phyloP scores from a whole-genome alignment of 2,888 invertebrate species.

The Hedya salicella region DNA sequence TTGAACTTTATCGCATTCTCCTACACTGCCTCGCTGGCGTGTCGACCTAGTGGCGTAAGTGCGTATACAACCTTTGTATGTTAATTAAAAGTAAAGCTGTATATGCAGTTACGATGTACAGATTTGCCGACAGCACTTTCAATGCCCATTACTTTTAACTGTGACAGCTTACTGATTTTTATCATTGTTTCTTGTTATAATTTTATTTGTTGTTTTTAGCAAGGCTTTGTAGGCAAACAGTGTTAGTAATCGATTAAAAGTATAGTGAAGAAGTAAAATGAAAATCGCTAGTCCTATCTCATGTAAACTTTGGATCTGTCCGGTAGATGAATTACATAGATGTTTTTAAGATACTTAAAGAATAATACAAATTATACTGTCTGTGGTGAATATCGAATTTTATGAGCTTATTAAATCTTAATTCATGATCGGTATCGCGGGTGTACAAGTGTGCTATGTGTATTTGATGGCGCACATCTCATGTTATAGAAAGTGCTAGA shows the following conservation, averaged over 20 bases:
- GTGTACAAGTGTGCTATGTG: conserved; percentile 61
- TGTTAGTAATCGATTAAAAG: conserved; percentile 57
- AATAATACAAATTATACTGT: conserved; percentile 74
- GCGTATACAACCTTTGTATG: neutral
- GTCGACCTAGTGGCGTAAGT: neutral
- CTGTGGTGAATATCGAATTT: conserved; percentile 84
- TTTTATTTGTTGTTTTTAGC: conserved; percentile 68
- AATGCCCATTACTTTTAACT: conserved; percentile 46
- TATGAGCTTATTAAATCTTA: conserved; percentile 83
- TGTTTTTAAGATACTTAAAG: conserved; percentile 75
- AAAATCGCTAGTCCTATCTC: conserved; percentile 78
- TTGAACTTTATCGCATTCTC: neutral
- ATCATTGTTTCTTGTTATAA: conserved; percentile 74
- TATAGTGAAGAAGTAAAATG: conserved; percentile 48
- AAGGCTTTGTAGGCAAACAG: conserved; percentile 71
- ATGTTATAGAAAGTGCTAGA: conserved; percentile 10
- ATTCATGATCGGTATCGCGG: conserved; percentile 70
- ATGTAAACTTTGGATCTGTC: conserved; percentile 80
- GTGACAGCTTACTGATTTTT: conserved; percentile 64
- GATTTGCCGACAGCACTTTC: conserved; percentile 35
- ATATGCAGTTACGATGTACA: conserved; percentile 5
- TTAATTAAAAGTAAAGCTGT: neutral
- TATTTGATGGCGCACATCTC: conserved; percentile 70
- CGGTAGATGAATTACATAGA: conserved; percentile 65
- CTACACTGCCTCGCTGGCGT: conserved; percentile 18